Conservation (phyloP, 2,797 vertebrate species). For the Nyctalus aviator region DNA sequence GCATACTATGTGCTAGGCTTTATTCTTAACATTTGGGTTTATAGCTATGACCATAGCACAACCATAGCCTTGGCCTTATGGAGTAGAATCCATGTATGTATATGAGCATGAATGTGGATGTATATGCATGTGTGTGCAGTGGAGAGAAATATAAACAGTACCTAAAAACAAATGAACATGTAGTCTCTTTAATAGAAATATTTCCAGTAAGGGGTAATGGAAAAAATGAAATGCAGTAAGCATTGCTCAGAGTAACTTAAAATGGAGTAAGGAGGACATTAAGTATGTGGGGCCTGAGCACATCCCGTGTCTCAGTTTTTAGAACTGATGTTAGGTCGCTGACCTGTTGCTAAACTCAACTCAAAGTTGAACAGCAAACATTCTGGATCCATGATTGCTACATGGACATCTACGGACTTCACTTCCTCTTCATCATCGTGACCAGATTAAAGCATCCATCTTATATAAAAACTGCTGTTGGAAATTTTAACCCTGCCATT, state of each 20-base stretch:
- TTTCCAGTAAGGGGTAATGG: background rate
- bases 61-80: background rate
- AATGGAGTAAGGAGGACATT: background rate
- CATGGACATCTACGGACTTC: background rate
- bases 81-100: background rate
- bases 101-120: fast-evolving
- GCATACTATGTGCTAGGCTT: background rate
- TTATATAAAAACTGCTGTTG: too few relatives aligned
- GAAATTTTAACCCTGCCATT: too few relatives aligned
- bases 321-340: background rate
- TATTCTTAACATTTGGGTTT: background rate
- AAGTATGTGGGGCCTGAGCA: background rate
- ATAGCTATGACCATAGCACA: background rate
- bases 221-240: background rate
- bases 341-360: background rate
- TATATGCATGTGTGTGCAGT: background rate
- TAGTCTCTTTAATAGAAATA: background rate
- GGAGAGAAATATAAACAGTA: background rate
- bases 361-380: background rate
- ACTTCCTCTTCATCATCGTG: background rate
- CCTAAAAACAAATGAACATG: background rate
- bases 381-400: background rate
- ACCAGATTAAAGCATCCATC: too few relatives aligned
- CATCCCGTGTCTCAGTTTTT: background rate
- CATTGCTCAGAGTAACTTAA: background rate